Evolutionary conservation across 2,888 invertebrate genomes (phyloP), one percentile per base, ranked within the genome.

Genomic region (Metallyticus violacea): DNA sequence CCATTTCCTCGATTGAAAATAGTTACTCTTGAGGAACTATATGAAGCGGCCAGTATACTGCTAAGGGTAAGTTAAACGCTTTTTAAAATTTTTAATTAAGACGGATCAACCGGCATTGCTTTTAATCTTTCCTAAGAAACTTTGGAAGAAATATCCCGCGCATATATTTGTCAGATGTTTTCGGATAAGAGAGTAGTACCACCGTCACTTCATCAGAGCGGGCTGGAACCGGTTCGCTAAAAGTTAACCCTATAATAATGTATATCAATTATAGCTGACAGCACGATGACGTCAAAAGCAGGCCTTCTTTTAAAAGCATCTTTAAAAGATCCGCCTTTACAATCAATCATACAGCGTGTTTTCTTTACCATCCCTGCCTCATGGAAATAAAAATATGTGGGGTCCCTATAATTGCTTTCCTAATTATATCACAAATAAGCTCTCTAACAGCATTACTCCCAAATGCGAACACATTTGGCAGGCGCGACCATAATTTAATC

Each of bases 231-330:
- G 82, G 82, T 82, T 82, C 82, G 76, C 82, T 76, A 82, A 82
- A 76, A 82, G 40, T 81, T 30, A 81, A 62, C 40, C 80, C 81
- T 62, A 30, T 82, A 82, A 82, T 82, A 82, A 82, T 82, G 82
- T 82, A 82, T 82, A 82, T 82, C 82, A 82, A 82, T 82, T 82
- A 82, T 82, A 28, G 40, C 62, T 82, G 82, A 82, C 82, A 82
- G 82, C n/a, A 82, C 22, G 76, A 30, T 82, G 82, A 82, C 76
- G 82, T 82, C 82, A 82, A 76, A 82, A 82, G 40, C 76, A 82
- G 40, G 62, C n/a, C 81, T 76, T 30, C 76, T 22, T 82, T 82
- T 82, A 62, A 26, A 82, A 82, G 62, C 76, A 40, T 26, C 27
- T 76, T 62, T 76, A 62, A 82, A 82, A 82, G 82, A 82, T 22